phyloP scores from a whole-genome alignment of 1,140 invertebrate genomes.

The Drosophila neocordata region DNA sequence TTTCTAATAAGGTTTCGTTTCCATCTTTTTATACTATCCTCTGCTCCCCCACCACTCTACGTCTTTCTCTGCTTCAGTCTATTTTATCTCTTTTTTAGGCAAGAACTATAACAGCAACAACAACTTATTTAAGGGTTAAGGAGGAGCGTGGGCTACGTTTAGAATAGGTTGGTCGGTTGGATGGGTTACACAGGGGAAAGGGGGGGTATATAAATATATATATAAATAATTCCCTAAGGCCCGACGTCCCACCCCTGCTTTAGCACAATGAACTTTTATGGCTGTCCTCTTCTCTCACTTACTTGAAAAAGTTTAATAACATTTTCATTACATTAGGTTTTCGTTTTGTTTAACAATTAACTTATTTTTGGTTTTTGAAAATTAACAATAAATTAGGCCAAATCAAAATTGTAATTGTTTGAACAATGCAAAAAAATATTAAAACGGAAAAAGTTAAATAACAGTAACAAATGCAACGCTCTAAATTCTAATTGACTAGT shows the following conservation, averaged over 20 bases:
- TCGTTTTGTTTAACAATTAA: not conserved
- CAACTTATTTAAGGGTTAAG: not conserved
- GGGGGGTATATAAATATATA: not conserved
- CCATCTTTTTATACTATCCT: not conserved
- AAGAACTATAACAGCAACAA: not conserved
- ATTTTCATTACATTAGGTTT: not conserved
- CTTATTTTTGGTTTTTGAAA: slow-evolving; percentile 26
- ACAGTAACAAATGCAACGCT: slow-evolving; percentile 30
- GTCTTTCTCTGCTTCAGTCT: not conserved
- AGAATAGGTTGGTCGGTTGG: not conserved
- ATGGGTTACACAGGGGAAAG: not conserved
- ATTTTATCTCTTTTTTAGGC: slow-evolving; percentile 7
- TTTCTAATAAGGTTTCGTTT: slow-evolving; percentile 47
- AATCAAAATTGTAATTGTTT: slow-evolving; percentile 46
- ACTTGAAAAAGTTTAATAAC: too few species aligned
- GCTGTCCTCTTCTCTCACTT: slow-evolving; percentile 26
- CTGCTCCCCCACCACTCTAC: not conserved
- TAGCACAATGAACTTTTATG: slow-evolving; percentile 39
- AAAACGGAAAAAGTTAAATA: slow-evolving; percentile 36
- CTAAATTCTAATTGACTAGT: slow-evolving; percentile 7
- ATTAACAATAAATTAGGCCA: slow-evolving; percentile 48
- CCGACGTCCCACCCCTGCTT: not conserved
- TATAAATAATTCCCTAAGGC: slow-evolving; percentile 24
- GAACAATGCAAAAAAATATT: slow-evolving; percentile 53
- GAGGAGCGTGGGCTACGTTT: not conserved